A percentile compares a stretch with the other conserved stretches of the same genome.
Evolutionary conservation across 1,140 invertebrate genomes (phyloP).

Genomic region (Probaryconus sp.): DNA sequence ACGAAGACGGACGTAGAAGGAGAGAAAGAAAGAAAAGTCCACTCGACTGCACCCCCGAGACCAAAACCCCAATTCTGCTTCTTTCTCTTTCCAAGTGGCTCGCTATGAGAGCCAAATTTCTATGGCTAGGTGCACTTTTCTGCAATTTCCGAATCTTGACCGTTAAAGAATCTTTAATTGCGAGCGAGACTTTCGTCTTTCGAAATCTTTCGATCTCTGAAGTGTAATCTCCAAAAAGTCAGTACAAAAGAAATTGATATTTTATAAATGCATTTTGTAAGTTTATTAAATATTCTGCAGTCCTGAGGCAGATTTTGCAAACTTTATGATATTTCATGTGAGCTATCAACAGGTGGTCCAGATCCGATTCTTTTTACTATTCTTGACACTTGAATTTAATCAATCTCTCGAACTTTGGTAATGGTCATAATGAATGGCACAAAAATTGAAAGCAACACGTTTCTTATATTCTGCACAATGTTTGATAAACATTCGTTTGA

Average conservation of each 20-base stretch:
- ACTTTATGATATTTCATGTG: slow-evolving; percentile 28
- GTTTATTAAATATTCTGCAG: slow-evolving; percentile 2
- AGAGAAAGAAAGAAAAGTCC: slow-evolving; percentile 49
- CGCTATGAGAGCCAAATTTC: slow-evolving; percentile 30
- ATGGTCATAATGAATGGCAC: too few relatives aligned
- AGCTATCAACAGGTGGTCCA: slow-evolving; percentile 51
- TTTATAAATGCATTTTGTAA: background rate
- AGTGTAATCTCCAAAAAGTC: too few relatives aligned
- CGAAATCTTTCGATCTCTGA: background rate
- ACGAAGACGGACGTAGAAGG: slow-evolving; percentile 22
- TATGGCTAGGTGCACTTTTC: too few relatives aligned
- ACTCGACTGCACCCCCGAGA: slow-evolving; percentile 50
- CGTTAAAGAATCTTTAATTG: too few relatives aligned
- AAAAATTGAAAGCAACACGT: too few relatives aligned
- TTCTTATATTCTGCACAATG: too few relatives aligned
- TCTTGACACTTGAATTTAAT: slow-evolving; percentile 17
- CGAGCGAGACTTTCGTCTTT: background rate
- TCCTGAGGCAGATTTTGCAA: slow-evolving; percentile 10
- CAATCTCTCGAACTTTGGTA: background rate
- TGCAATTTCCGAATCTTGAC: too few relatives aligned
- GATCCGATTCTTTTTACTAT: slow-evolving; percentile 26
- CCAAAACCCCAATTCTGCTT: slow-evolving; percentile 31
- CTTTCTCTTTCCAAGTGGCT: slow-evolving; percentile 11
- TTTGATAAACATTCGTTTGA: too few relatives aligned
- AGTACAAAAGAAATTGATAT: background rate